Conservation (phyloP, 2,888 invertebrate species). For the Leuctra nigra region DNA sequence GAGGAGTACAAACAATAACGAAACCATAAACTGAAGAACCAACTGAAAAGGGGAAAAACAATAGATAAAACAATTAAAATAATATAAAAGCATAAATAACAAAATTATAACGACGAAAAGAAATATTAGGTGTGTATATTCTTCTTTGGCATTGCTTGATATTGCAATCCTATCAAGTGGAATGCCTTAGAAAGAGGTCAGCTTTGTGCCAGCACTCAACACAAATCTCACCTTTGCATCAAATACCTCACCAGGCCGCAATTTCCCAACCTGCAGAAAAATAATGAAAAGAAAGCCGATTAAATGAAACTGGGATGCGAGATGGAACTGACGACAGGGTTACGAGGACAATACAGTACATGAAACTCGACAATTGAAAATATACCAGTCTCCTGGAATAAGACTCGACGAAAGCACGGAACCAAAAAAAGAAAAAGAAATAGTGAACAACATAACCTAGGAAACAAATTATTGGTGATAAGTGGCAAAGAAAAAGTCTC, state of each 20-base stretch:
- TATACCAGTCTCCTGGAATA: slow-evolving; percentile 16
- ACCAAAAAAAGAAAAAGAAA: slow-evolving; percentile 8
- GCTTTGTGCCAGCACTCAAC: slow-evolving; percentile 46
- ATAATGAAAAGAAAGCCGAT: slow-evolving; percentile 33
- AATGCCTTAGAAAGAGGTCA: slow-evolving; percentile 37
- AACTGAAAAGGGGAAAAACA: slow-evolving; percentile 9
- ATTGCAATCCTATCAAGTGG: not conserved
- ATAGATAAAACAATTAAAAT: slow-evolving; percentile 21
- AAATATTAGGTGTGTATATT: too few relatives aligned
- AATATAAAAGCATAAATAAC: slow-evolving; percentile 18
- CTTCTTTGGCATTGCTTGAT: slow-evolving; percentile 23
- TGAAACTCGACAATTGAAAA: slow-evolving; percentile 14
- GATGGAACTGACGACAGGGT: slow-evolving; percentile 14
- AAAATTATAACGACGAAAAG: slow-evolving; percentile 25
- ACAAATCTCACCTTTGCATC: slow-evolving; percentile 69
- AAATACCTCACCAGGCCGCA: slow-evolving; percentile 71
- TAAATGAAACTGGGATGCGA: slow-evolving; percentile 26
- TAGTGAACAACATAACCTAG: not conserved
- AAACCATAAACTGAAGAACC: slow-evolving; percentile 19
- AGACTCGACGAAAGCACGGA: slow-evolving; percentile 3
- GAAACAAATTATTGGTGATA: not conserved
- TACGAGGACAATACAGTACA: slow-evolving; percentile 16
- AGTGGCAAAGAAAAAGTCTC: slow-evolving; percentile 10
- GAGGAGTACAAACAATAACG: slow-evolving; percentile 5
- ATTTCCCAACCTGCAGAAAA: slow-evolving; percentile 62